Base-by-base conservation (phyloP, 2,113 vertebrate genomes). In the Oncorhynchus tshawytscha region DNA sequence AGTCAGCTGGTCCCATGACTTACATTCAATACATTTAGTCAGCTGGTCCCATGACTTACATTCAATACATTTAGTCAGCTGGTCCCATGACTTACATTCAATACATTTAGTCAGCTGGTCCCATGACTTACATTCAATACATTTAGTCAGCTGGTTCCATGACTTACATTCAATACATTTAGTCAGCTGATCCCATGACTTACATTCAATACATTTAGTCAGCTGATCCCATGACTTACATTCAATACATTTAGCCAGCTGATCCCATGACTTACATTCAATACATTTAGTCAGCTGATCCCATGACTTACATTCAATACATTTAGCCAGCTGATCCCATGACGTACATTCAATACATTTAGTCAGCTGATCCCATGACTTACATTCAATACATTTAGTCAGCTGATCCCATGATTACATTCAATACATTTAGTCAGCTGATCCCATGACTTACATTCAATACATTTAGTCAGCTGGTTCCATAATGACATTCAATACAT, bases 401-500 rank as follows among this genome's bases (percentile, higher is more conserved):
- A 25, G 25, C 25, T 25, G 25, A 25, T 25, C 25, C 25, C 25
- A 25, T 25, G 25, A 25, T 25, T 1, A 79, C 15, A 76, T 12
- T n/a, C 1, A 69, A 69, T 12, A 18, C 15, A 69, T 45, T 69
- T 15, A 45, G 16, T 0, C 8, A 51, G 0, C 22, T 13, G 18
- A 18, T 7, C 3, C 27, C 29, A 31, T 31, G 16, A 67, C 4
- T 31, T 2, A 31, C 27, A 31, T 8, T 3, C 13, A 67, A 7
- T 68, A 34, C 31, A 34, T 34, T 34, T 4, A 13, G 8, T 0
- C 13, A 15, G 8, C 2, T 13, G 18, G 18, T 18, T 3, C 15
- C 6, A 31, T 31, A 16, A 39, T 34, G 1, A 34, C 6, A 34
- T 34, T 34, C 31, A 70, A 22, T 60, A 8, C 95, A 95, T 18